These are phyloP conservation scores for Haemorhous mexicanus DNA, from an alignment of 2,113 vertebrate species.

Conservation along the genomic window DNA sequence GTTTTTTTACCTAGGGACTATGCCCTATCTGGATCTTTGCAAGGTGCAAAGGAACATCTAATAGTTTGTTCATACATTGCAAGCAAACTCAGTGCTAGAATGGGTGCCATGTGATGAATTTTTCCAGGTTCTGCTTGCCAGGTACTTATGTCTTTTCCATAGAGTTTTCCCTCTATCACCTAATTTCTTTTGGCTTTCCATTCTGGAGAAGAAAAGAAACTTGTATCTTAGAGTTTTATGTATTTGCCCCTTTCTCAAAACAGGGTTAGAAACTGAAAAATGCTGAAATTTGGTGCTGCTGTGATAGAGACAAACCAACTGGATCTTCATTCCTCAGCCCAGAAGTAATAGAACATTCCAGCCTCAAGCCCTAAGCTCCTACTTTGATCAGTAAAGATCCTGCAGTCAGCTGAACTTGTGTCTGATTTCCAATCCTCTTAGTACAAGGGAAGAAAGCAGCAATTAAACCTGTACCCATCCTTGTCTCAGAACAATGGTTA, in stretches of 20 bases:
- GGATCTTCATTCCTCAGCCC: not conserved
- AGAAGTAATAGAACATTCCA: not conserved
- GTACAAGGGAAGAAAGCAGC: not conserved
- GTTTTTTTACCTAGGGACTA: not conserved
- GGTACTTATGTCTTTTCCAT: not conserved
- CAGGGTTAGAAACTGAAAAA: not conserved
- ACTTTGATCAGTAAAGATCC: not conserved
- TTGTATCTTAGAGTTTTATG: not conserved
- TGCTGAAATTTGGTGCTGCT: not conserved
- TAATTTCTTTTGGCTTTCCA: not conserved
- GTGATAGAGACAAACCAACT: not conserved
- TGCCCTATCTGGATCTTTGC: not conserved
- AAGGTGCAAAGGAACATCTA: constrained; percentile 28
- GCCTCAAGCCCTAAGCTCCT: not conserved
- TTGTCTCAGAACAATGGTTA: not conserved
- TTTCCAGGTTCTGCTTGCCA: not conserved
- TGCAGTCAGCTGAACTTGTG: not conserved
- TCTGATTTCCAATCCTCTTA: not conserved
- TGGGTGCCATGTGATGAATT: not conserved
- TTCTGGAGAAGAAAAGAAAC: not conserved
- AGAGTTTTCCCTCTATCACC: not conserved
- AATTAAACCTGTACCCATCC: not conserved
- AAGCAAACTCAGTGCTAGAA: not conserved
- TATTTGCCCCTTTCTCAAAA: not conserved
- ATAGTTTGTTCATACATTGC: constrained; percentile 18